Percentiles rank a stretch among this genome's conserved stretches.
phyloP scores from a whole-genome alignment of 2,888 invertebrate genomes.

The Netelia inedita region DNA sequence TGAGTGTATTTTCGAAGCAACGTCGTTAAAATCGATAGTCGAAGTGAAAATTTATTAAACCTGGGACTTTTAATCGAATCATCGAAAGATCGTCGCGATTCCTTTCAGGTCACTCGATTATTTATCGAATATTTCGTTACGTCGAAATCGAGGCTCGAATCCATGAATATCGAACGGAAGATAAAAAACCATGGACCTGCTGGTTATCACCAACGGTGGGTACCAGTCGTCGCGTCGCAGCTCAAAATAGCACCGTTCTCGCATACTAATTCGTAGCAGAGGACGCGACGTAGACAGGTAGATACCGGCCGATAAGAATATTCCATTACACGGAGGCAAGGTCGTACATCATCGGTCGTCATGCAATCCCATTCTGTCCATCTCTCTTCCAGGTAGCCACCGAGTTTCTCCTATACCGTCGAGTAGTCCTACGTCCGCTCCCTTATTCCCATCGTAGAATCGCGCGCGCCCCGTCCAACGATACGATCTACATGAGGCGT shows the following conservation, averaged over 20 bases:
- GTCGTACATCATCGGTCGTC: constrained; percentile 83
- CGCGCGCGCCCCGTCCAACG: constrained; percentile 67
- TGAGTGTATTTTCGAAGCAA: too few relatives aligned
- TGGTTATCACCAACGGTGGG: too few relatives aligned
- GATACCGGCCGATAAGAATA: constrained; percentile 84
- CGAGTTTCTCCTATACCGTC: not conserved
- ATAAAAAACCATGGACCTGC: too few relatives aligned
- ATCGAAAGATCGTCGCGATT: too few relatives aligned
- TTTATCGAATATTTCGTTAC: too few relatives aligned
- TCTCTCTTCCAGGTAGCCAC: constrained; percentile 71
- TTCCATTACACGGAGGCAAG: constrained; percentile 82
- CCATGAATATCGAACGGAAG: too few relatives aligned
- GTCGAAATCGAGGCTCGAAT: too few relatives aligned
- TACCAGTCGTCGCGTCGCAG: not conserved
- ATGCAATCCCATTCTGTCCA: constrained; percentile 72
- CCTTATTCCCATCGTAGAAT: constrained; percentile 57
- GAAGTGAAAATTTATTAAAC: not conserved
- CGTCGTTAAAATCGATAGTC: too few relatives aligned
- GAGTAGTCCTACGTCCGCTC: constrained; percentile 15
- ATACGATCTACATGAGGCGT: constrained; percentile 85
- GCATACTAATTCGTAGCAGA: constrained; percentile 42
- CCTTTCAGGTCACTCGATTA: too few relatives aligned
- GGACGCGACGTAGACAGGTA: constrained; percentile 81
- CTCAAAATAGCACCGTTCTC: not conserved
- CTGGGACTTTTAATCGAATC: constrained; percentile 35